Evolutionary conservation across 2,797 vertebrate species (phyloP).

Genomic region (Pseudocheirus occidentalis): DNA sequence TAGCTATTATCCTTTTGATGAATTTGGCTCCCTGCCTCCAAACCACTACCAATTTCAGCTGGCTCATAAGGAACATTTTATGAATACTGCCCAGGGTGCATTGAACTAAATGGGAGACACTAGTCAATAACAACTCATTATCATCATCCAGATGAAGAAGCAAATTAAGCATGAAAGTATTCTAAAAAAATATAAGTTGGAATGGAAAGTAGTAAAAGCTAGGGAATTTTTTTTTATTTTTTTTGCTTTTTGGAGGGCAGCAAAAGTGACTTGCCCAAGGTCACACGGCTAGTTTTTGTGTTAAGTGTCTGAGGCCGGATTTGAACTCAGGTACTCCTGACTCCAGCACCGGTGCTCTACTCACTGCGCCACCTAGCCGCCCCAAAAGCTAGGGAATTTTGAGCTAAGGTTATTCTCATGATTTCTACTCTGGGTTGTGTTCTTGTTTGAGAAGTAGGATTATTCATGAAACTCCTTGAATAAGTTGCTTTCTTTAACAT

Average conservation of each 20-base stretch:
- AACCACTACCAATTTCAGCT: constrained; percentile 85
- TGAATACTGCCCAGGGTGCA: constrained; percentile 82
- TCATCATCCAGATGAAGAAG: constrained; percentile 83
- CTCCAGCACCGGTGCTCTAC: too few relatives aligned
- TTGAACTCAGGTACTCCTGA: too few relatives aligned
- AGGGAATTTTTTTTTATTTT: constrained; percentile 72
- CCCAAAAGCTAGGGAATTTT: constrained; percentile 73
- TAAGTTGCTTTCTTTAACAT: constrained; percentile 14
- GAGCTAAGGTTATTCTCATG: constrained; percentile 29
- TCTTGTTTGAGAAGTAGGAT: neutral
- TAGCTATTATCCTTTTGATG: constrained; percentile 86
- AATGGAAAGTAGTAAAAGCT: constrained; percentile 70
- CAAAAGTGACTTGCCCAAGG: too few relatives aligned
- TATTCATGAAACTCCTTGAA: constrained; percentile 24
- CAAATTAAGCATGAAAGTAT: constrained; percentile 78
- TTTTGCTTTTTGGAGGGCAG: too few relatives aligned
- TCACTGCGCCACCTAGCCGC: too few relatives aligned
- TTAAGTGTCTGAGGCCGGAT: too few relatives aligned
- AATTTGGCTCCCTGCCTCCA: constrained; percentile 86
- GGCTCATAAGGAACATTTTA: constrained; percentile 81
- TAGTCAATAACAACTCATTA: constrained; percentile 82
- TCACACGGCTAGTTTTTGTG: too few relatives aligned
- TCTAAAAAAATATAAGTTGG: constrained; percentile 75
- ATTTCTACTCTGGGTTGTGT: neutral
- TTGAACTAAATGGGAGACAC: constrained; percentile 82